Evolutionary conservation across 2,113 vertebrate genomes (phyloP).

Genomic region (Athene cunicularia): DNA sequence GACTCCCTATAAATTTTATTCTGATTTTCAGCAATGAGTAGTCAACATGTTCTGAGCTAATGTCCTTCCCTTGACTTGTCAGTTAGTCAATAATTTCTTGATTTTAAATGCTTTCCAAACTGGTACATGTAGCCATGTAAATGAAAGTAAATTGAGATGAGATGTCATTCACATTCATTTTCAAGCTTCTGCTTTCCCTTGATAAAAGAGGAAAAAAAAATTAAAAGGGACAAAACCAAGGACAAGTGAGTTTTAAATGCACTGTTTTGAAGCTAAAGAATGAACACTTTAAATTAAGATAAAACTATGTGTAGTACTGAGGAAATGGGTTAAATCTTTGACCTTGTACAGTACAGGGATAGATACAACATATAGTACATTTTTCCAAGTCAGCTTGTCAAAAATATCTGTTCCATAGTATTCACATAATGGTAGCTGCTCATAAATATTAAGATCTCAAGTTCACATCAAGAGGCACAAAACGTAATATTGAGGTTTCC

Average conservation of each 20-base stretch:
- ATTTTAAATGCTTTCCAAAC: constrained; percentile 2
- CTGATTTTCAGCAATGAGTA: neutral
- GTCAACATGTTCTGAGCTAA: neutral
- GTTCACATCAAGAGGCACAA: neutral
- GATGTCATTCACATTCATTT: neutral
- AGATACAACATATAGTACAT: neutral
- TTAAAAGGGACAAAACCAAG: neutral
- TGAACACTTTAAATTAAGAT: neutral
- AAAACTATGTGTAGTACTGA: neutral
- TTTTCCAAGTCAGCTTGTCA: neutral
- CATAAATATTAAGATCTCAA: neutral
- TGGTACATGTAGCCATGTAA: neutral
- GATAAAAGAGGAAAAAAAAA: neutral
- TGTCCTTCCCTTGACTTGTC: constrained; percentile 4
- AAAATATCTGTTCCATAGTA: neutral
- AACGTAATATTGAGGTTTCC: neutral
- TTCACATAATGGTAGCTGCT: neutral
- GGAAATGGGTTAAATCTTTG: neutral
- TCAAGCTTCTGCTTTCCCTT: neutral
- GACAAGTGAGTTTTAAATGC: neutral
- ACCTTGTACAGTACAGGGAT: neutral
- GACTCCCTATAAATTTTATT: neutral
- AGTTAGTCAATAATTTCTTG: neutral
- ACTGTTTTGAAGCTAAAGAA: neutral
- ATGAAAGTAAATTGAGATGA: neutral